phyloP scores from a whole-genome alignment of 2,888 invertebrate species.

The Clivina fossor region DNA sequence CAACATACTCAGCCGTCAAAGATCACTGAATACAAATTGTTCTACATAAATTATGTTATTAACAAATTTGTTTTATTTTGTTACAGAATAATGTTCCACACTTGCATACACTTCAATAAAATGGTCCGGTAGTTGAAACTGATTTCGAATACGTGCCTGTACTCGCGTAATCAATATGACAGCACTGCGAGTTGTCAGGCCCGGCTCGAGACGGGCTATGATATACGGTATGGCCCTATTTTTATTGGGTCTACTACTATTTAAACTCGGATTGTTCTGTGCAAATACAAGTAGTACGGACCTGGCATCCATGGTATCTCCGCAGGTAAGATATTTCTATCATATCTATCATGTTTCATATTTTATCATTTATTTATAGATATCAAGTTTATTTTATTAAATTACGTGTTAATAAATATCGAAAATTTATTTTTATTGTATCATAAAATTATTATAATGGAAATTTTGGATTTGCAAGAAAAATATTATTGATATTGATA shows the following conservation, averaged over 20 bases:
- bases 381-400: not conserved
- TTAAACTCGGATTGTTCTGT: slow-evolving; percentile 25
- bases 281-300: slow-evolving; percentile 21
- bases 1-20: no score
- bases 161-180: slow-evolving; percentile 24
- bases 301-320: slow-evolving; percentile 21
- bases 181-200: slow-evolving; percentile 25
- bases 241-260: slow-evolving; percentile 12
- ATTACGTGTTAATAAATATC: no score
- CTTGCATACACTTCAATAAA: no score
- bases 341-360: not conserved
- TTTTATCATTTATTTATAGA: not conserved
- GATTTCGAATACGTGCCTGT: slow-evolving; percentile 13
- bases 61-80: not conserved
- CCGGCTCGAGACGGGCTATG: slow-evolving; percentile 27
- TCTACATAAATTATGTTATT: not conserved
- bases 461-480: no score
- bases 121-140: slow-evolving; percentile 15
- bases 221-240: slow-evolving; percentile 16
- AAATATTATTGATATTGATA: no score
- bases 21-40: no score
- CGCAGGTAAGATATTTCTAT: slow-evolving; percentile 17
- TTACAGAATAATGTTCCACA: slow-evolving; percentile 11
- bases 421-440: no score
- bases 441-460: no score